These are phyloP conservation scores for Cosmorhoe ocellata DNA, from an alignment of 2,888 invertebrate species.

Conservation along the genomic window DNA sequence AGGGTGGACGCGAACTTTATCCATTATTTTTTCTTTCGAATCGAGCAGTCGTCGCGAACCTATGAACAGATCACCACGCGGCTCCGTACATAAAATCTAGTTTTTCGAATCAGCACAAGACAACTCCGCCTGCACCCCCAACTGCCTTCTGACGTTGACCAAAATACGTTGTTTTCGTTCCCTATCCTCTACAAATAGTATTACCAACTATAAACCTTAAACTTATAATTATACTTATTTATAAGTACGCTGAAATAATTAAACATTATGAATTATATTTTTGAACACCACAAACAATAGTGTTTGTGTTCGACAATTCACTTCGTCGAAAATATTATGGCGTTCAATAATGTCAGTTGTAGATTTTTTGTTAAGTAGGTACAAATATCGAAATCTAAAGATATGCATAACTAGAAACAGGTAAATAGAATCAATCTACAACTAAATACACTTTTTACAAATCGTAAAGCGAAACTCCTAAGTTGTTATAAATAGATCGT, in stretches of 20 bases:
- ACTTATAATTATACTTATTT: constrained; percentile 3
- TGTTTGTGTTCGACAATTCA: not conserved
- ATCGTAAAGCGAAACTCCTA: constrained; percentile 75
- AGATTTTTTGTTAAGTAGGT: constrained; percentile 39
- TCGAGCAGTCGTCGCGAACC: too few species aligned
- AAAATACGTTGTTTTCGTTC: too few species aligned
- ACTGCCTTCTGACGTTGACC: too few species aligned
- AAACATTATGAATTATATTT: constrained; percentile 11
- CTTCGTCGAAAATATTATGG: constrained; percentile 3
- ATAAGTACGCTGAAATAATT: constrained; percentile 19
- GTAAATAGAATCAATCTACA: constrained; percentile 74
- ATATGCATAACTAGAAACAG: constrained; percentile 81
- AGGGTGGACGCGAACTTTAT: too few species aligned
- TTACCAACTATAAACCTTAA: constrained; percentile 1
- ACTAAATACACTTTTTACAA: constrained; percentile 82
- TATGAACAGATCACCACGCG: too few species aligned
- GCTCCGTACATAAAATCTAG: too few species aligned
- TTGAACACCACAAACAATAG: constrained; percentile 5
- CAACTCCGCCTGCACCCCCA: too few species aligned
- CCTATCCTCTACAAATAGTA: too few species aligned
- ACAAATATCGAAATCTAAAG: constrained; percentile 73
- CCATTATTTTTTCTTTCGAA: too few species aligned
- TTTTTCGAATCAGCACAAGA: too few species aligned
- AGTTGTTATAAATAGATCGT: constrained; percentile 65
- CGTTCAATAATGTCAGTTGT: constrained; percentile 45